Evolutionary conservation across 2,113 vertebrate species (phyloP).

Genomic region (Tetrao urogallus): DNA sequence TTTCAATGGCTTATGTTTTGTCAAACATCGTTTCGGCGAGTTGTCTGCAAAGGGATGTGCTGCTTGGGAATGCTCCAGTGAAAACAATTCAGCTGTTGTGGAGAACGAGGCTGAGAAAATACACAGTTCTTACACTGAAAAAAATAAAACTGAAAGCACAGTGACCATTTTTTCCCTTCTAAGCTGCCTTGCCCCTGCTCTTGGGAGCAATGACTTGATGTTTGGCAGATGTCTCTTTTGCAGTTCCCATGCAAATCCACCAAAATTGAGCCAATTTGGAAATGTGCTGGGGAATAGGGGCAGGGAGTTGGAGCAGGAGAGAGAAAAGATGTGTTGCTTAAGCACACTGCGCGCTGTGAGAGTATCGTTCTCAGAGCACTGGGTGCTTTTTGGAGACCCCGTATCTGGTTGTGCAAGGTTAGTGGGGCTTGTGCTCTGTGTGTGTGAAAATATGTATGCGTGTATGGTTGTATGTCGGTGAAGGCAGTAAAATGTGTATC

Average conservation of each 20-base stretch:
- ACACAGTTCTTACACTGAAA: background rate
- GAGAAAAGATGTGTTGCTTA: background rate
- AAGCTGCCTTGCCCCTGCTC: background rate
- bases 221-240: background rate
- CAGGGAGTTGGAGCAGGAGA: background rate
- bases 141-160: background rate
- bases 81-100: background rate
- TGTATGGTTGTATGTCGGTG: fast-evolving
- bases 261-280: background rate
- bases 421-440: background rate
- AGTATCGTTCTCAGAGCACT: fast-evolving
- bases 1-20: fast-evolving
- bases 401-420: background rate
- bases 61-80: background rate
- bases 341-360: background rate
- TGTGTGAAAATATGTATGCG: fast-evolving
- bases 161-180: background rate
- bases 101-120: background rate
- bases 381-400: background rate
- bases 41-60: background rate
- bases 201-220: background rate
- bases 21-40: background rate
- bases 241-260: background rate
- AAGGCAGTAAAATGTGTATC: background rate
- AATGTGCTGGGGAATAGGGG: fast-evolving